Evolutionary conservation across 2,888 invertebrate species (phyloP).

Genomic region (Polydrusus cervinus): DNA sequence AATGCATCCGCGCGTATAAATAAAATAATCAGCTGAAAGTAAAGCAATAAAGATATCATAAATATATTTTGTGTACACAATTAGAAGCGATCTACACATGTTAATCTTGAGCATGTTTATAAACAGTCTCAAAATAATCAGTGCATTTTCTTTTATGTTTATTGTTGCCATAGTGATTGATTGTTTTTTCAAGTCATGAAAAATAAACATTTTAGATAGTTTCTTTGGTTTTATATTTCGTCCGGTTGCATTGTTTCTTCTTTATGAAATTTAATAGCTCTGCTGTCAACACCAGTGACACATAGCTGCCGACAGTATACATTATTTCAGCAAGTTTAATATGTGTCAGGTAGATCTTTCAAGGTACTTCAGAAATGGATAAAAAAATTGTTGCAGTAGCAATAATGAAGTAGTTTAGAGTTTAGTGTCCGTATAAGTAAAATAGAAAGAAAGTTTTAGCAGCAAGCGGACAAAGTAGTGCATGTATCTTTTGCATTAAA

Average conservation of each 20-base stretch:
- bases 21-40: slow-evolving; percentile 39
- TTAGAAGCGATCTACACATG: slow-evolving; percentile 51
- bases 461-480: too few relatives aligned
- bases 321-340: too few relatives aligned
- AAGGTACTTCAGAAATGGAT: too few relatives aligned
- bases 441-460: too few relatives aligned
- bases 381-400: too few relatives aligned
- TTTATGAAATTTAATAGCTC: background rate
- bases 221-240: slow-evolving; percentile 12
- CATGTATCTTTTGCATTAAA: too few relatives aligned
- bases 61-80: slow-evolving; percentile 42
- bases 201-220: slow-evolving; percentile 32
- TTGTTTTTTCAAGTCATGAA: slow-evolving; percentile 25
- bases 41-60: slow-evolving; percentile 48
- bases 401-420: too few relatives aligned
- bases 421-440: too few relatives aligned
- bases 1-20: slow-evolving; percentile 20
- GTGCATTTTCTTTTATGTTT: slow-evolving; percentile 49
- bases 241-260: slow-evolving; percentile 6
- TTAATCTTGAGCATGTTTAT: slow-evolving; percentile 52
- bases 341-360: too few relatives aligned
- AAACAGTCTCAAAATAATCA: slow-evolving; percentile 52
- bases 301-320: too few relatives aligned
- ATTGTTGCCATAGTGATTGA: slow-evolving; percentile 49
- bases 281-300: too few relatives aligned